Evolutionary conservation across 2,888 invertebrate genomes (phyloP).

Genomic region (Apoda limacodes): DNA sequence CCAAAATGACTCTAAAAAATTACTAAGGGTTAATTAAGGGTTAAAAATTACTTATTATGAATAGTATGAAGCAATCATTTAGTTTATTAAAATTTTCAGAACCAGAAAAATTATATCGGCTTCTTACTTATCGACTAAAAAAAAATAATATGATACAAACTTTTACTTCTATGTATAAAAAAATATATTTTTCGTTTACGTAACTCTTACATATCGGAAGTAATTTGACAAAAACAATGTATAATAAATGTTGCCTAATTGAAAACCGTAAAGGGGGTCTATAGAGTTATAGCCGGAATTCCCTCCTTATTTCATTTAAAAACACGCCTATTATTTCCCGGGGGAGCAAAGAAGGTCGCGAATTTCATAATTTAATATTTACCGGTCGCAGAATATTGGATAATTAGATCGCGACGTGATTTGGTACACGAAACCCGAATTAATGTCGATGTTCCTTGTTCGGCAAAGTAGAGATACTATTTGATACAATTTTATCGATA

Average conservation of each 20-base stretch:
- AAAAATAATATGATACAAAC: not conserved
- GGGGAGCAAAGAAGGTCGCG: conserved; percentile 49
- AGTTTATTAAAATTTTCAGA: not conserved
- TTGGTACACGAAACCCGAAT: conserved; percentile 59
- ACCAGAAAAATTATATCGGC: not conserved
- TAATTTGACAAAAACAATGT: conserved; percentile 26
- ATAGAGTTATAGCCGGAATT: conserved; percentile 19
- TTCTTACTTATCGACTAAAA: not conserved
- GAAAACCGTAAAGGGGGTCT: conserved; percentile 20
- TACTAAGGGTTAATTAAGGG: too few species aligned
- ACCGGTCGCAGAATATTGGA: conserved; percentile 53
- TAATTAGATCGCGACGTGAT: conserved; percentile 67
- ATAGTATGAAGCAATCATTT: too few species aligned
- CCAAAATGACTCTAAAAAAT: too few species aligned
- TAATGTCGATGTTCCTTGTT: conserved; percentile 68
- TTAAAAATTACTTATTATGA: too few species aligned
- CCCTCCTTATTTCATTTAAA: conserved; percentile 56
- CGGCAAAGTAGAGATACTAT: conserved; percentile 30
- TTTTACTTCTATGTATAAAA: not conserved
- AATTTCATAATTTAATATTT: conserved; percentile 64
- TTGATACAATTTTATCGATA: conserved; percentile 14
- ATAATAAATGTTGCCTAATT: conserved; percentile 24
- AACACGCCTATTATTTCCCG: conserved; percentile 59
- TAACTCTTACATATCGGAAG: conserved; percentile 14
- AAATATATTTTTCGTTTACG: conserved; percentile 8